phyloP scores from a whole-genome alignment of 2,888 invertebrate species.

The Girardia tigrina region DNA sequence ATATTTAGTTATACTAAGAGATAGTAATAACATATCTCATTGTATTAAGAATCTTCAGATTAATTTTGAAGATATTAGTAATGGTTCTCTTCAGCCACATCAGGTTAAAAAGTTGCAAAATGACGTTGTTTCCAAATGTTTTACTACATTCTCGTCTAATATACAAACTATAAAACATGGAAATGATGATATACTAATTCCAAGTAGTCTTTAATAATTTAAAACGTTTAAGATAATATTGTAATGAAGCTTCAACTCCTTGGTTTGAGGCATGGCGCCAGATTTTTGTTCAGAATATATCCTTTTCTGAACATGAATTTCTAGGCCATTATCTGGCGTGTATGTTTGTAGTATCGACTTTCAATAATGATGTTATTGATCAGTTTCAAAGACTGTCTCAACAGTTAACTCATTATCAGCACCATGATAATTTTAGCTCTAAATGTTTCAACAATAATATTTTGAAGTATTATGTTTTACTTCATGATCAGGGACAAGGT shows the following conservation, averaged over 20 bases:
- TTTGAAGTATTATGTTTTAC: conserved; percentile 68
- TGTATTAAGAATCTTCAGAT: conserved; percentile 65
- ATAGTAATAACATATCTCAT: conserved; percentile 64
- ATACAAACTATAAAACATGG: conserved; percentile 36
- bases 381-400: conserved; percentile 65
- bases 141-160: conserved; percentile 41
- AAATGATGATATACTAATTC: not conserved
- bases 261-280: conserved; percentile 94
- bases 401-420: conserved; percentile 61
- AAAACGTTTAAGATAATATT: not conserved
- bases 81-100: conserved; percentile 66
- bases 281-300: conserved; percentile 62
- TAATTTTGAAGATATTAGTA: conserved; percentile 66
- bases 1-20: conserved; percentile 71
- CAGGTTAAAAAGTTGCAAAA: conserved; percentile 70
- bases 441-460: conserved; percentile 59
- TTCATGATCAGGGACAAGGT: conserved; percentile 64
- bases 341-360: conserved; percentile 55
- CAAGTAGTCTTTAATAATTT: not conserved
- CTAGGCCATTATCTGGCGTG: conserved; percentile 56
- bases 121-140: conserved; percentile 62
- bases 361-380: conserved; percentile 60
- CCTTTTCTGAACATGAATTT: conserved; percentile 80
- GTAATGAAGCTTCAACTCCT: conserved; percentile 58
- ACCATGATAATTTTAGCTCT: conserved; percentile 56